Evolutionary conservation across 2,113 vertebrate genomes (phyloP), one percentile per base, ranked within the genome.

Genomic region (Lagenorhynchus albirostris): DNA sequence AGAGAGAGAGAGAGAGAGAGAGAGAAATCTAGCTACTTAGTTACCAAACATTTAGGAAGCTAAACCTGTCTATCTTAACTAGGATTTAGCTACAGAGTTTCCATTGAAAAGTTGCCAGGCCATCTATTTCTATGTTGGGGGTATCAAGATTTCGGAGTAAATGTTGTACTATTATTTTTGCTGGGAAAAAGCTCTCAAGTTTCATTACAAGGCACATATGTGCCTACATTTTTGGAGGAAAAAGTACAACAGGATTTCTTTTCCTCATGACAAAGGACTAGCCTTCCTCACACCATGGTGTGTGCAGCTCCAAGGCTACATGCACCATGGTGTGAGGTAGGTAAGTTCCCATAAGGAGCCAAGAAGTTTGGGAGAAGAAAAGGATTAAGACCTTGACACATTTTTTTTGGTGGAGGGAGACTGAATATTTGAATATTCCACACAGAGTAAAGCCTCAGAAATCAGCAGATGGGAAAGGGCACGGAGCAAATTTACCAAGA

Each of bases 101-200:
- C 17, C 50, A 26, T 2, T 47, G 14, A 62, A 58, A 80, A 80
- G 12, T 68, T 65, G 10, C 6, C 50, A 38, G 60, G 12, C 14
- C 29, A 41, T 77, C 47, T 67, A 0, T 95, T 90, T 87, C 41
- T 93, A 2, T 63, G 55, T 85, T 41, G 55, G n/a, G 1, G 7
- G 2, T 47, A 36, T 53, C 26, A 87, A 21, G 21, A 10, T 5
- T 50, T 83, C 25, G 5, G 20, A 77, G 47, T 67, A 73, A 91
- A 82, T 50, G 15, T 8, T 80, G 17, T 33, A 5, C 73, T 84
- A 53, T 10, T 92, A 50, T 87, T 95, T 96, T 65, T 33, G 58
- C 33, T 79, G 38, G 26, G 10, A 71, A n/a, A 83, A 65, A 13
- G 2, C 31, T 50, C 20, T 84, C 26, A 79, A 58, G 44, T 41